phyloP scores from a whole-genome alignment of 2,888 invertebrate genomes.

The Lepidocyrtoides sp. region DNA sequence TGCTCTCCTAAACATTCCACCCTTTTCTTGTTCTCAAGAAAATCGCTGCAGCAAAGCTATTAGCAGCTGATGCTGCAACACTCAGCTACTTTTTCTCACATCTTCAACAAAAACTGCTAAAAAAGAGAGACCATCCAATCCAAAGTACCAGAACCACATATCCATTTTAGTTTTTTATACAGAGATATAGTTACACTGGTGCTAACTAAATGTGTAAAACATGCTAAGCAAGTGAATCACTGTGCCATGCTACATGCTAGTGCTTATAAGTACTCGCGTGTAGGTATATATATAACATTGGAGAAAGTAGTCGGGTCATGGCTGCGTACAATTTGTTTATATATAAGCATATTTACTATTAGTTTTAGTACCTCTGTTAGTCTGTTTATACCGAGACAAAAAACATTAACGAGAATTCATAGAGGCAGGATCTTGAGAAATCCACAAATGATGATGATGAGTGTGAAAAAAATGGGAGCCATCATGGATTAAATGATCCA shows the following conservation, averaged over 20 bases:
- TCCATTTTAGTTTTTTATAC: background rate
- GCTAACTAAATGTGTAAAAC: constrained; percentile 39
- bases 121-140: constrained; percentile 51
- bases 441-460: constrained; percentile 82
- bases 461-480: constrained; percentile 81
- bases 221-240: constrained; percentile 53
- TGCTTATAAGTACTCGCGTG: background rate
- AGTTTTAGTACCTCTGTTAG: too few species aligned
- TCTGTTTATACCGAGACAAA: constrained; percentile 16
- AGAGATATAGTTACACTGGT: background rate
- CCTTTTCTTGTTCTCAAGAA: constrained; percentile 74
- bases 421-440: constrained; percentile 73
- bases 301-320: background rate
- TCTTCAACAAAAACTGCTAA: constrained; percentile 44
- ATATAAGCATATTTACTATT: background rate
- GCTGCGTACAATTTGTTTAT: constrained; percentile 32
- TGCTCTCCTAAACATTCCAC: constrained; percentile 75
- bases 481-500: constrained; percentile 82
- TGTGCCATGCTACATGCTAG: background rate
- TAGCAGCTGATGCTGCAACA: constrained; percentile 78
- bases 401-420: constrained; percentile 62
- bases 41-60: constrained; percentile 77
- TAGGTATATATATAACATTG: background rate
- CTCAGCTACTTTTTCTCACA: constrained; percentile 74
- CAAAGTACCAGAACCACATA: constrained; percentile 25